These are phyloP conservation scores for Pantherophis vulpinus DNA, from an alignment of 2,797 vertebrate species.

Conservation along the genomic window DNA sequence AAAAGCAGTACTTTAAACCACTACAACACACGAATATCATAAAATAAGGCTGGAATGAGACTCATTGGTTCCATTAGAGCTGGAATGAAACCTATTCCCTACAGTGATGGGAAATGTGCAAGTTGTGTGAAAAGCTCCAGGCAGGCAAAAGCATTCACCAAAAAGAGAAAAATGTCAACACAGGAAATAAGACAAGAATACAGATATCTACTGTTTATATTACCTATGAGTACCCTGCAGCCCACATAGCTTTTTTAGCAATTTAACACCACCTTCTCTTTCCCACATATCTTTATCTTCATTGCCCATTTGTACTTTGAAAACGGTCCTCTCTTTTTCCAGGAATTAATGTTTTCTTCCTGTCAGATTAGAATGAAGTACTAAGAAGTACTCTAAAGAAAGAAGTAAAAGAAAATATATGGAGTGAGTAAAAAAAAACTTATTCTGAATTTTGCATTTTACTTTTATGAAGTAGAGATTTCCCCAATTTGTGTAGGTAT, in stretches of 20 bases:
- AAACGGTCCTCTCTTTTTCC: background rate
- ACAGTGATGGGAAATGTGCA: background rate
- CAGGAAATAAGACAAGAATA: slow-evolving; percentile 4
- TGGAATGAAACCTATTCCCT: background rate
- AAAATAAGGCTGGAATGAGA: background rate
- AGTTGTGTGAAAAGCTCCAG: background rate
- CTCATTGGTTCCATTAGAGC: background rate
- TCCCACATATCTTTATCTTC: background rate
- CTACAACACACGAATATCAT: background rate
- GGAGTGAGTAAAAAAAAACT: background rate
- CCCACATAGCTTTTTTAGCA: background rate
- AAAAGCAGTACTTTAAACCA: background rate
- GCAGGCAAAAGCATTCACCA: background rate
- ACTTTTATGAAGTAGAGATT: background rate
- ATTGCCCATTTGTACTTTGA: background rate
- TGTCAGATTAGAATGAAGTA: background rate
- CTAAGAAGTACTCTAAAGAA: background rate
- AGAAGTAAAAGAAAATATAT: background rate
- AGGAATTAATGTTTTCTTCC: background rate
- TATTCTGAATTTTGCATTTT: background rate
- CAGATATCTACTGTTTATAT: background rate
- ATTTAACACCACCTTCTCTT: background rate
- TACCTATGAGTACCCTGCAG: background rate
- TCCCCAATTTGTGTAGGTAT: background rate
- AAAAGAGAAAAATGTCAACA: background rate